phyloP scores from a whole-genome alignment of 1,140 invertebrate species.

The Heliconius nattereri region DNA sequence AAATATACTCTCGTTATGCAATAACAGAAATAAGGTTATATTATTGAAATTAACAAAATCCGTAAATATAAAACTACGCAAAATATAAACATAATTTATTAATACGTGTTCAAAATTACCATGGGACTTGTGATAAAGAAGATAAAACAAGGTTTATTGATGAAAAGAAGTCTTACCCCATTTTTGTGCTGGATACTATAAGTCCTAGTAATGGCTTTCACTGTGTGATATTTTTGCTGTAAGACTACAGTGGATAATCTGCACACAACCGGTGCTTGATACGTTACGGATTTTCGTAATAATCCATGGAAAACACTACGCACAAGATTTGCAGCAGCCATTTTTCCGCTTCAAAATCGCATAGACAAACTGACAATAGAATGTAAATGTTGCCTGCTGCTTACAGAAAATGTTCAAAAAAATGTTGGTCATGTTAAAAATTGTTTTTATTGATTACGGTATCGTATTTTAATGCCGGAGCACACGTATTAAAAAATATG shows the following conservation, averaged over 20 bases:
- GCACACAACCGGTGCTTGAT: constrained; percentile 66
- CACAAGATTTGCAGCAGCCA: constrained; percentile 74
- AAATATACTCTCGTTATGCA: constrained; percentile 76
- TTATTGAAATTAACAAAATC: constrained; percentile 29
- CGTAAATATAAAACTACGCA: background rate
- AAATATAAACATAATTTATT: background rate
- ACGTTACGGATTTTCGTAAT: constrained; percentile 67
- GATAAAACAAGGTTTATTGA: constrained; percentile 36
- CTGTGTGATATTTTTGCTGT: constrained; percentile 64
- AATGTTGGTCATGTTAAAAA: background rate
- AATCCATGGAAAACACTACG: constrained; percentile 73
- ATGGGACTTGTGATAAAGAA: background rate
- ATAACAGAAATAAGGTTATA: constrained; percentile 74
- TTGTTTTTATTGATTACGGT: background rate
- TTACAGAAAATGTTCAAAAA: background rate
- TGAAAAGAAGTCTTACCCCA: constrained; percentile 68
- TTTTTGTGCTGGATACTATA: constrained; percentile 57
- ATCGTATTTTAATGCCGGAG: background rate
- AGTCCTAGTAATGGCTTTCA: constrained; percentile 57
- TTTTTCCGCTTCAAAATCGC: constrained; percentile 63
- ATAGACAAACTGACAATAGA: constrained; percentile 26
- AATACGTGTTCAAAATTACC: background rate
- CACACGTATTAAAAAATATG: background rate
- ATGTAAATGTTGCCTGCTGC: background rate
- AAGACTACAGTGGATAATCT: constrained; percentile 66